These are phyloP conservation scores for Ophion ellenae DNA, from an alignment of 2,888 invertebrate species.

Conservation along the genomic window DNA sequence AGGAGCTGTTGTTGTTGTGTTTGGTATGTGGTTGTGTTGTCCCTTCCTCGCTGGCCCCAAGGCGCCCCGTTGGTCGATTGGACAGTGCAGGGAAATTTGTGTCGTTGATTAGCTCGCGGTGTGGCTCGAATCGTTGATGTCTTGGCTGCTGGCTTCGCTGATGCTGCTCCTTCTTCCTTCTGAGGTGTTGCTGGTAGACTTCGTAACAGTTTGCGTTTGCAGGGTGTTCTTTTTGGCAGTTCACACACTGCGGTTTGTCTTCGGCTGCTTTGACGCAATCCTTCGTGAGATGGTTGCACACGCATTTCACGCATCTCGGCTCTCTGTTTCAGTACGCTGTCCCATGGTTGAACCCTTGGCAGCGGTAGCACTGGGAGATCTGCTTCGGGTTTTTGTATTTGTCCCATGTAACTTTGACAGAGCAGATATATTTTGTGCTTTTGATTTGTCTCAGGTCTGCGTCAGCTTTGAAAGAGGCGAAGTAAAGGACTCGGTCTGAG, in stretches of 20 bases:
- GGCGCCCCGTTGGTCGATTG: too few species aligned
- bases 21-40: too few species aligned
- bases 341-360: constrained; percentile 72
- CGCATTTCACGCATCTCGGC: constrained; percentile 69
- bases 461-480: not conserved
- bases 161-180: not conserved
- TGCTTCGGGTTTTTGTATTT: constrained; percentile 60
- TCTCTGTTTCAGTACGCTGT: constrained; percentile 63
- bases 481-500: not conserved
- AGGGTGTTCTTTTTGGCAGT: constrained; percentile 69
- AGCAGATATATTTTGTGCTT: not conserved
- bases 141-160: not conserved
- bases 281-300: constrained; percentile 65
- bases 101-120: too few species aligned
- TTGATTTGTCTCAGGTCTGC: not conserved
- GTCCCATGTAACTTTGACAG: constrained; percentile 60
- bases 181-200: constrained; percentile 60
- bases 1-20: too few species aligned
- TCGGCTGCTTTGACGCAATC: constrained; percentile 65
- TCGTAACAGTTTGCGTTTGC: constrained; percentile 67
- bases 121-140: not conserved
- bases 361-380: constrained; percentile 71
- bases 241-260: constrained; percentile 69
- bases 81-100: too few species aligned
- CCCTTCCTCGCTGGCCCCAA: too few species aligned